A percentile compares a stretch with the other conserved stretches of the same genome.
These are phyloP conservation scores for Buphagus erythrorhynchus DNA, from an alignment of 2,797 vertebrate genomes.

Conservation along the genomic window DNA sequence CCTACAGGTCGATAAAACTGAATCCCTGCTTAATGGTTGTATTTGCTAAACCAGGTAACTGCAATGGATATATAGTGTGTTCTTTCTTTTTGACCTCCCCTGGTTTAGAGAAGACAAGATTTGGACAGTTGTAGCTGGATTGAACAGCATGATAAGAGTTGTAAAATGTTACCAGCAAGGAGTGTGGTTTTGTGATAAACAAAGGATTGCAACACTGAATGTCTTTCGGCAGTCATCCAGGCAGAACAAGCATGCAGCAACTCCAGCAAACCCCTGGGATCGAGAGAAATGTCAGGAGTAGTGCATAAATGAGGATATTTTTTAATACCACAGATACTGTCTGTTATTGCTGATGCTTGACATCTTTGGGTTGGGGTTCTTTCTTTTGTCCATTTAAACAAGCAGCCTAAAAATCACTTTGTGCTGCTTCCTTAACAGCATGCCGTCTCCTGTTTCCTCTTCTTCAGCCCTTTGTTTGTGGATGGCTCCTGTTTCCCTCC, in stretches of 20 bases:
- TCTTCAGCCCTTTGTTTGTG: neutral
- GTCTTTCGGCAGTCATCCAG: neutral
- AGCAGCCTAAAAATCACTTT: neutral
- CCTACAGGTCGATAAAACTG: neutral
- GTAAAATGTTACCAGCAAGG: slow-evolving; percentile 32
- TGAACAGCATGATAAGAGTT: neutral
- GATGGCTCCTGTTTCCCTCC: neutral
- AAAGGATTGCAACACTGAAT: slow-evolving; percentile 3
- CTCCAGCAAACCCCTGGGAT: neutral
- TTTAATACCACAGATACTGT: neutral
- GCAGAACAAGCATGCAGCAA: neutral
- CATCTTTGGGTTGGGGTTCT: neutral
- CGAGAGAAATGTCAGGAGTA: neutral
- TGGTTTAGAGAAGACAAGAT: neutral
- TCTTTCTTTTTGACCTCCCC: neutral
- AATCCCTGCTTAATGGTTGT: neutral
- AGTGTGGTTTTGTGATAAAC: slow-evolving; percentile 16
- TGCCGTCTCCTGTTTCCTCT: neutral
- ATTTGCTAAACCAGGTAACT: neutral
- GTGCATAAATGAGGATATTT: neutral
- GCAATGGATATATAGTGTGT: neutral
- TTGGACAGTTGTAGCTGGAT: slow-evolving; percentile 15
- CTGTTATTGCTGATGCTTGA: neutral
- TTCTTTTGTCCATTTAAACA: neutral
- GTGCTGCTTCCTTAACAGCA: neutral